Evolutionary conservation across 1,140 invertebrate genomes (phyloP), one percentile per base, ranked within the genome.

Genomic region (Solenopsis fugax): DNA sequence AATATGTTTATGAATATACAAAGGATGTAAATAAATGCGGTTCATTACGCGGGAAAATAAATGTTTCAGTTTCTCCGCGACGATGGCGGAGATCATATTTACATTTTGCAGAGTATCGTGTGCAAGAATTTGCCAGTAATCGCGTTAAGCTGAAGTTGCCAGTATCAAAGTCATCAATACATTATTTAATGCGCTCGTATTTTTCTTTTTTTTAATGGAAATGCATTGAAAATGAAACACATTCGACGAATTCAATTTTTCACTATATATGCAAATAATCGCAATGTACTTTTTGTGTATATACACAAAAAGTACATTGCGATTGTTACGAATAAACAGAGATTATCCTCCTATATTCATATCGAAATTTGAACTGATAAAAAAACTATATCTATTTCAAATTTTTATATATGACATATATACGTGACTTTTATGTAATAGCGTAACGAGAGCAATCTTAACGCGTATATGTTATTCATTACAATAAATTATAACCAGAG

Each of bases 1-100:
- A n/a, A 73, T 41, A 75, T 84, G n/a, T 75, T 84, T 84, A 84
- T 84, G 54, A 84, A 84, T 84, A 84, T 73, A 84, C 80, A 75
- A 84, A 29, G 56, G 9, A 84, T 84, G 80, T 75, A 84, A 84
- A 84, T 84, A 84, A 84, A 75, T 45, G 54, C 41, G 41, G 45
- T 62, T 84, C 69, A 84, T 84, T 84, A 75, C 69, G 41, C 13
- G 41, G 13, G 2, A 13, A 84, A 75, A 75, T 84, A 41, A 84
- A 50, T 62, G 80, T 56, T 84, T 41, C 80, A 75, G 29, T 82
- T 82, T 60, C 37, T 29, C 64, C 41, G n/a, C 21, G 62, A 18
- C 2, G 34, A 67, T 16, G 10, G 29, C 41, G 54, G 45, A 48
- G 54, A 52, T 56, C 67, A 72, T 82, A 73, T 84, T 84, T 84